Evolutionary conservation across 2,888 invertebrate genomes (phyloP).

Genomic region (Hypsopygia costalis): DNA sequence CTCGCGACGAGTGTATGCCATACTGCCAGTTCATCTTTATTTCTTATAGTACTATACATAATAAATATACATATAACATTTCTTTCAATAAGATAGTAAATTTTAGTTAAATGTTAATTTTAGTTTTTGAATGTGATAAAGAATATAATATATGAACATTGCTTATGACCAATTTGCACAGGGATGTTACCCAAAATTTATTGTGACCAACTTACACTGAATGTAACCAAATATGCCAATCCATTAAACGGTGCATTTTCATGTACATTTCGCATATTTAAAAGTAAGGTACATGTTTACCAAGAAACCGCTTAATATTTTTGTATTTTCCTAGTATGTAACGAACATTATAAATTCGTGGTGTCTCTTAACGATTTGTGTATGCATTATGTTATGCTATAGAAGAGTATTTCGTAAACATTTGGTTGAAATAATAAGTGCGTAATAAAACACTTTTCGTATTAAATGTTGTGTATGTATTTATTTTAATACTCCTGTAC

Average conservation of each 20-base stretch:
- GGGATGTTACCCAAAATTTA: no score
- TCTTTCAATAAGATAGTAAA: no score
- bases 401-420: constrained; percentile 74
- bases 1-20: no score
- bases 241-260: constrained; percentile 60
- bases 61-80: no score
- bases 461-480: constrained; percentile 40
- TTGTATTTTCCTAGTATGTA: constrained; percentile 78
- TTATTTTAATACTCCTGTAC: constrained; percentile 33
- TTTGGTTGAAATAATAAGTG: constrained; percentile 80
- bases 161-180: no score
- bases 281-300: constrained; percentile 52
- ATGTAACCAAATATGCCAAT: no score
- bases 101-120: no score
- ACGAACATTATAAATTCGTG: constrained; percentile 63
- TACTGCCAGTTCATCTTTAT: no score
- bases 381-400: constrained; percentile 77
- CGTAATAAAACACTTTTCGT: constrained; percentile 80
- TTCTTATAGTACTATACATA: no score
- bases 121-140: no score
- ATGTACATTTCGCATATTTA: constrained; percentile 43
- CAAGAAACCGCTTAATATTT: constrained; percentile 76
- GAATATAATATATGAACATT: no score
- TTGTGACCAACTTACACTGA: no score
- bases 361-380: constrained; percentile 73